Evolutionary conservation across 2,113 vertebrate genomes (phyloP).

Genomic region (Baryphthengus martii): DNA sequence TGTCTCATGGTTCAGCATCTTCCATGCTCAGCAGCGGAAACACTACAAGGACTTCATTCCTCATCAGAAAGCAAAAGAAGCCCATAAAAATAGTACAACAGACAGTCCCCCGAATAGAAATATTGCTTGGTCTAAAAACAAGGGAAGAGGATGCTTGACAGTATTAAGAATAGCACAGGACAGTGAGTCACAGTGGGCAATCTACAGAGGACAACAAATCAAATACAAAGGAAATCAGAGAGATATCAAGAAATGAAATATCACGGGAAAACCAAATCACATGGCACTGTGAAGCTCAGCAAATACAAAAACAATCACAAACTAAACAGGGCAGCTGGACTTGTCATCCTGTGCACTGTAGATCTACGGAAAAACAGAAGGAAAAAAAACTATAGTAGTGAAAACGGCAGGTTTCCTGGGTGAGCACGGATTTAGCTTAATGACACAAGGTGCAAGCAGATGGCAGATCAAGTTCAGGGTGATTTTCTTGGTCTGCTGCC

Average conservation of each 20-base stretch:
- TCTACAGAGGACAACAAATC: neutral
- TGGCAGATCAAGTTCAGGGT: neutral
- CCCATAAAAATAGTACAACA: neutral
- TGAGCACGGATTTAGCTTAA: neutral
- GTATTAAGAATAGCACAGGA: neutral
- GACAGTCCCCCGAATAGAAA: neutral
- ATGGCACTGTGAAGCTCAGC: neutral
- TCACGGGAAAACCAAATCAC: neutral
- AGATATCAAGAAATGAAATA: neutral
- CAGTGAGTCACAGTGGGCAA: neutral
- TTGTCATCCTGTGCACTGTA: neutral
- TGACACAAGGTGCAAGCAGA: neutral
- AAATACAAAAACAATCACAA: neutral
- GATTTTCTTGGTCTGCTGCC: neutral
- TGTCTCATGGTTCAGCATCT: neutral
- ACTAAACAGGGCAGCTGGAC: neutral
- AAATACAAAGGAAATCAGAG: neutral
- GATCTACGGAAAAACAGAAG: neutral
- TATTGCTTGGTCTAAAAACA: neutral
- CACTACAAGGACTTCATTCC: no score
- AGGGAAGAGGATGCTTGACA: neutral
- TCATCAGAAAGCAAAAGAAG: neutral
- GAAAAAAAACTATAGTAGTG: rapidly evolving
- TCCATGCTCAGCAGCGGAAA: neutral
- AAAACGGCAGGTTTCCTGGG: neutral